Evolutionary conservation across 2,888 invertebrate species (phyloP).

Genomic region (Spisula subtruncata): DNA sequence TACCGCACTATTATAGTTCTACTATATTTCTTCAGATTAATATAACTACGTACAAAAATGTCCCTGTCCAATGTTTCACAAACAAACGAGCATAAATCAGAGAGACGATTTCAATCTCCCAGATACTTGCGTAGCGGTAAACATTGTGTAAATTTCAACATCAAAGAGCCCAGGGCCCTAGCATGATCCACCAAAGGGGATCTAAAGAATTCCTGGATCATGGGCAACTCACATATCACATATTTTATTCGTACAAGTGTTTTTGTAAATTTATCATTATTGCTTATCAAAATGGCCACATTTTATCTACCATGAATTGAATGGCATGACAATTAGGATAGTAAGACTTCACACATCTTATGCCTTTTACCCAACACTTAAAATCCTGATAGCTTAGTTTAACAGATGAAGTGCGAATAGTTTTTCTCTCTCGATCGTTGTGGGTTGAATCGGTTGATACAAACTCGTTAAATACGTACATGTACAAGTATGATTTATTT

Average conservation of each 20-base stretch:
- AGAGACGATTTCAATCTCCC: constrained; percentile 47
- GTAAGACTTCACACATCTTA: neutral
- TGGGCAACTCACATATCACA: constrained; percentile 43
- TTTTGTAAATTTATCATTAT: constrained; percentile 55
- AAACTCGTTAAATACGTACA: too few relatives aligned
- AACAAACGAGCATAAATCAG: constrained; percentile 64
- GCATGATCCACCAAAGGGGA: constrained; percentile 55
- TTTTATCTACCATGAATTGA: constrained; percentile 31
- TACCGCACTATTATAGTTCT: too few relatives aligned
- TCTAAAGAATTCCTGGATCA: constrained; percentile 61
- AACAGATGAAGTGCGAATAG: neutral
- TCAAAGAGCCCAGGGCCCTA: constrained; percentile 56
- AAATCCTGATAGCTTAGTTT: neutral
- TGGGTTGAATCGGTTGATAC: neutral
- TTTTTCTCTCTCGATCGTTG: neutral
- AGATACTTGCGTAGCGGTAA: constrained; percentile 58
- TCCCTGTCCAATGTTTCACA: constrained; percentile 44
- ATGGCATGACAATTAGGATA: constrained; percentile 31
- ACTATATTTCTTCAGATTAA: neutral
- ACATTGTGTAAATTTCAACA: constrained; percentile 72
- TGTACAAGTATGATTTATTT: too few relatives aligned
- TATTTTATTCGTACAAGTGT: constrained; percentile 43
- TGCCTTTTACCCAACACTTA: constrained; percentile 16
- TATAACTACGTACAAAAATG: constrained; percentile 19
- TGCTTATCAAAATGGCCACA: constrained; percentile 40